Evolutionary conservation across 2,888 invertebrate genomes (phyloP).

Genomic region (Sminthurides aquaticus): DNA sequence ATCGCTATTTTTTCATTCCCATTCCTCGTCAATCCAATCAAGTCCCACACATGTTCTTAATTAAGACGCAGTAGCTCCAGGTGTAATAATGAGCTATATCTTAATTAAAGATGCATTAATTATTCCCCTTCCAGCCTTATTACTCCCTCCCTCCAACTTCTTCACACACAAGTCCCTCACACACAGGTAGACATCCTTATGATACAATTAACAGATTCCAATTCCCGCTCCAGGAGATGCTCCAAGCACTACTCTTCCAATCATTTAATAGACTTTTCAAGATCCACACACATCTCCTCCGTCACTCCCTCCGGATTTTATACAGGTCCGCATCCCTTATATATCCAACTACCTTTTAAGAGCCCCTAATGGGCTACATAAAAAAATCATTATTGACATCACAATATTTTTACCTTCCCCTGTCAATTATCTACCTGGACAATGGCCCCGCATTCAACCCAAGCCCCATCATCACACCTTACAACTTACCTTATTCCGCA

Average conservation of each 20-base stretch:
- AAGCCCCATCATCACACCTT: neutral
- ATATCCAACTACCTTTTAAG: neutral
- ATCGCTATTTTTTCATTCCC: too few relatives aligned
- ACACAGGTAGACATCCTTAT: too few relatives aligned
- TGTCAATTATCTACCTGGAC: conserved; percentile 35
- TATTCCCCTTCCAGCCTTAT: neutral
- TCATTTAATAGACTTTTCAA: too few relatives aligned
- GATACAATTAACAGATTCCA: neutral
- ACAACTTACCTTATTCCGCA: too few relatives aligned
- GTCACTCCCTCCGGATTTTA: too few relatives aligned
- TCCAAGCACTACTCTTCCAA: neutral
- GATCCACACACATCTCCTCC: too few relatives aligned
- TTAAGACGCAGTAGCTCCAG: conserved; percentile 20
- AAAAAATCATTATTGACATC: conserved; percentile 32
- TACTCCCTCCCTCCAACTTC: neutral
- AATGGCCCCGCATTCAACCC: conserved; percentile 9
- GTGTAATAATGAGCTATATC: conserved; percentile 41
- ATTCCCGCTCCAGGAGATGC: neutral
- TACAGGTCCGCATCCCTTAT: too few relatives aligned
- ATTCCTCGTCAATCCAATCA: too few relatives aligned
- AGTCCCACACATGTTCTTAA: too few relatives aligned
- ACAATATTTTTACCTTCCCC: conserved; percentile 43
- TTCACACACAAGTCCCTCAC: neutral
- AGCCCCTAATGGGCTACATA: neutral
- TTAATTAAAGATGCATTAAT: conserved; percentile 42